Conservation (phyloP, 2,113 vertebrate genomes). For the Aix galericulata region DNA sequence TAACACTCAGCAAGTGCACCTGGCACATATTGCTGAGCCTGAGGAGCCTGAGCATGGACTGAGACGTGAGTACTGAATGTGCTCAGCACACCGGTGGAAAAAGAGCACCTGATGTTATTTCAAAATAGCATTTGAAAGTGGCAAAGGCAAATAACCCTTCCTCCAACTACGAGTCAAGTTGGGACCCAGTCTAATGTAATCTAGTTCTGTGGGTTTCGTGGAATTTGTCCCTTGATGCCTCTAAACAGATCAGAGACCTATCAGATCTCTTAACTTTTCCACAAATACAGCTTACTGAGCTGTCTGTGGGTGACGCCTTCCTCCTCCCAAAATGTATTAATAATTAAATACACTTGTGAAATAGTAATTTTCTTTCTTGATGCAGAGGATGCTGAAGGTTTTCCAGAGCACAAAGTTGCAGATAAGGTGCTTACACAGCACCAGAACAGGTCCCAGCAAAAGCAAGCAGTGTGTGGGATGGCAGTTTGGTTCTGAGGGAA, state of each 20-base stretch:
- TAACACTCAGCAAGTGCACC: neutral
- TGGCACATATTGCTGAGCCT: neutral
- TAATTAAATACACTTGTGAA: neutral
- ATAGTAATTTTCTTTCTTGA: neutral
- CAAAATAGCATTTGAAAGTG: conserved; percentile 49
- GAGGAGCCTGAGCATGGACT: neutral
- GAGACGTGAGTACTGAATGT: neutral
- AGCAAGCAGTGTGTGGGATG: neutral
- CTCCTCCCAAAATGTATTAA: neutral
- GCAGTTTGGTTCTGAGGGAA: neutral
- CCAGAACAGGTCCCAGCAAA: neutral
- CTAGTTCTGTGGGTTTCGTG: neutral
- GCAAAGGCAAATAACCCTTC: neutral
- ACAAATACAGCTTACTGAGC: neutral
- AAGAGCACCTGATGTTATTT: neutral
- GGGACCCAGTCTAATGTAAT: neutral
- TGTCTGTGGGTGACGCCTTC: neutral
- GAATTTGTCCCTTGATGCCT: neutral
- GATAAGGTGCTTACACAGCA: neutral
- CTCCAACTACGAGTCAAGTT: neutral
- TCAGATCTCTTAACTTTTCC: neutral
- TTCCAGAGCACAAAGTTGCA: neutral
- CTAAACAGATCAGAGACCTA: neutral
- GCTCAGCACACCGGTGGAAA: fast-evolving
- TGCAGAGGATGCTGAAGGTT: neutral